Evolutionary conservation across 2,113 vertebrate species (phyloP).

Genomic region (Colaptes auratus): DNA sequence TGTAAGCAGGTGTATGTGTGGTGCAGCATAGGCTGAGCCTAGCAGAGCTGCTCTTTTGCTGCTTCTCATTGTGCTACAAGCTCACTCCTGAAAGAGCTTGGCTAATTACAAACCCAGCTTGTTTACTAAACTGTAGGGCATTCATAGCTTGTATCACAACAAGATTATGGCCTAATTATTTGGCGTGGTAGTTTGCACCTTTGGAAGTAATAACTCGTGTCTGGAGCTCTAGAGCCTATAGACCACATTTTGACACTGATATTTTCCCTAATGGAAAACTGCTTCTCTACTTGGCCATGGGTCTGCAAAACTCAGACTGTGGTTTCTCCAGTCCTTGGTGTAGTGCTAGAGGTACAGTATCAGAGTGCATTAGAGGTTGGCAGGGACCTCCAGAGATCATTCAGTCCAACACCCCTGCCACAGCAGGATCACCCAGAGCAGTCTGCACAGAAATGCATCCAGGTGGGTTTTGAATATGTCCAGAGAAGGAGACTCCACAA

Average conservation of each 20-base stretch:
- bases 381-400: too few relatives aligned
- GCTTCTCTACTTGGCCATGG: background rate
- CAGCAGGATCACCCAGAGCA: too few relatives aligned
- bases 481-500: too few relatives aligned
- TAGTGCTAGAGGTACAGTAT: background rate
- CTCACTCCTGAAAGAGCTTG: background rate
- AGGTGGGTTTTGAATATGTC: too few relatives aligned
- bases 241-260: background rate
- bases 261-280: background rate
- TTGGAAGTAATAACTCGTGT: background rate
- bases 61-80: background rate
- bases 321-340: slow-evolving; percentile 3
- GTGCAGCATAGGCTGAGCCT: background rate
- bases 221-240: background rate
- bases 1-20: background rate
- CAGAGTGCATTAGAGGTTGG: too few relatives aligned
- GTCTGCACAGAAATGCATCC: too few relatives aligned
- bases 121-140: background rate
- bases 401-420: too few relatives aligned
- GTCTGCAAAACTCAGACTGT: background rate
- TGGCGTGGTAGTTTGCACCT: background rate
- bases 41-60: background rate
- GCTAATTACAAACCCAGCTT: background rate
- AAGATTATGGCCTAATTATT: background rate
- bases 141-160: background rate